Base-by-base conservation (phyloP, 2,888 invertebrate genomes). In the Ramazzottius varieornatus region DNA sequence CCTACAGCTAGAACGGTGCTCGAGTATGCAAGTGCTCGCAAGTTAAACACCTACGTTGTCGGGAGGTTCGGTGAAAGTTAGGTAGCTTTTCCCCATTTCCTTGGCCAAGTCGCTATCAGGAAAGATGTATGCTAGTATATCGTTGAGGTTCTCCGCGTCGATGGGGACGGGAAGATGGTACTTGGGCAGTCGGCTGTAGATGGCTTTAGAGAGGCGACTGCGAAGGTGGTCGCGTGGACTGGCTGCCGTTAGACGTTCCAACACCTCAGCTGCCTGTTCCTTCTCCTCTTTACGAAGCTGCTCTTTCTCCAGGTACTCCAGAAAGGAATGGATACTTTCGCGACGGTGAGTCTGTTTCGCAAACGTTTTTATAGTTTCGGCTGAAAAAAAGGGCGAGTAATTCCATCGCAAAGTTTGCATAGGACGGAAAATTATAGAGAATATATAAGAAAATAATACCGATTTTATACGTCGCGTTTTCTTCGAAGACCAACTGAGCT, bases 41-140 rank as follows among this genome's bases (percentile, higher is more conserved):
- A 13, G 20, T 40, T 40, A 40, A 13, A 40, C 13, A 40, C 40
- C 20, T 40, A 40, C 40, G 8, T 40, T 8, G 8, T 40, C 40
- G 20, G 40, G 20, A 40, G 8, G 13, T 40, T 8, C 40, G 20
- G 40, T 40, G 40, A 8, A 8, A 40, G 40, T 20, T 40, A 20
- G 20, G 20, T 40, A 13, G 20, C 40, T 40, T 8, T 40, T 40
- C 20, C 20, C 40, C 40, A 40, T 8, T 16, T 54, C 54, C 29
- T 54, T n/a, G 64, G 64, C 20, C 63, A 65, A 1, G 32, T 86
- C 83, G 66, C 88, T 87, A 80, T 91, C 90, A 65, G 91, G 91
- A 74, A 91, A 91, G 32, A 91, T 77, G 75, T 84, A 90, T 73
- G 85, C 84, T 65, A 92, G 74, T 70, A 91, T 81, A 54, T 85